These are phyloP conservation scores for Schizaphis graminum DNA, from an alignment of 2,888 invertebrate species.

Conservation along the genomic window DNA sequence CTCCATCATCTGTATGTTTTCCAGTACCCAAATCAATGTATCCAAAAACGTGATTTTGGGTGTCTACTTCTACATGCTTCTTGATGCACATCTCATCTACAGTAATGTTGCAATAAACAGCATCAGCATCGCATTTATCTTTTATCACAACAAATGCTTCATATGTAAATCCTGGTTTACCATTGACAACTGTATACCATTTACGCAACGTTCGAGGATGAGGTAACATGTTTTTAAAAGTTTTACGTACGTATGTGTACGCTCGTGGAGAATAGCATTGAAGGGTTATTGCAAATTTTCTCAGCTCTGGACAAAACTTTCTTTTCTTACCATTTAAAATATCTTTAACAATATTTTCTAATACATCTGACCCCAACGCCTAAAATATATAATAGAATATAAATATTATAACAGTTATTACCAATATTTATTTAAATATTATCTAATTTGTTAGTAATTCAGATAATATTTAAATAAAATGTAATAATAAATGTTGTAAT, in stretches of 20 bases:
- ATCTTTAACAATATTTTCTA: no score
- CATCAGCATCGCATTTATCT: neutral
- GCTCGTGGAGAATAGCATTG: constrained; percentile 27
- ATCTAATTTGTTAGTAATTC: no score
- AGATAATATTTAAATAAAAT: no score
- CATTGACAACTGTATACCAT: constrained; percentile 44
- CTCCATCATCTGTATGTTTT: neutral
- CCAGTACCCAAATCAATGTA: constrained; percentile 1
- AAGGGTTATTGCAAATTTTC: constrained; percentile 35
- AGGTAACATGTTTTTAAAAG: constrained; percentile 25
- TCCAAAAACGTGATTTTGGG: neutral
- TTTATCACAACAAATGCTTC: constrained; percentile 23
- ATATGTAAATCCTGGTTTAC: constrained; percentile 43
- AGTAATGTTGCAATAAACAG: neutral
- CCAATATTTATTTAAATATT: no score
- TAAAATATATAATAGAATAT: no score
- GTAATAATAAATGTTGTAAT: no score
- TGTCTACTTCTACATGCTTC: neutral
- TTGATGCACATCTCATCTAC: neutral
- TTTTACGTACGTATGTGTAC: constrained; percentile 50
- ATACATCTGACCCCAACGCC: no score
- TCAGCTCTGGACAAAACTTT: constrained; percentile 26
- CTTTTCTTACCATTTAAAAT: neutral
- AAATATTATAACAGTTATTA: no score
- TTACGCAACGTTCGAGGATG: constrained; percentile 34